Base-by-base conservation (phyloP, 2,888 invertebrate genomes). In the Abscondita cerata region DNA sequence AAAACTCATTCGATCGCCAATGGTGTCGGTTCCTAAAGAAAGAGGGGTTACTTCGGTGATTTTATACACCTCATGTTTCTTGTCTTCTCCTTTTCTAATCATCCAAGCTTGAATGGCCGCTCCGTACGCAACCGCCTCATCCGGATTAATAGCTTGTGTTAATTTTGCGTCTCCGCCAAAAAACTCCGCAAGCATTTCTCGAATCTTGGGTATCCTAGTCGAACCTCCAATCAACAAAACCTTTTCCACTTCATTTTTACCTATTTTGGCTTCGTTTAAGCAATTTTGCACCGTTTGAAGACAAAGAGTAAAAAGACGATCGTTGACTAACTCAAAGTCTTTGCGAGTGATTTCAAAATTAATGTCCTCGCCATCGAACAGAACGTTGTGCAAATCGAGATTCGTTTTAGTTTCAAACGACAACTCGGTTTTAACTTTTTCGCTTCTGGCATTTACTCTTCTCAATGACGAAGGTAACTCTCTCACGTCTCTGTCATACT, bases 81-180 rank as follows among this genome's bases (percentile, higher is more conserved):
- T 9, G 3, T 18, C 11, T 13, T 41, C 36, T 1, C 15, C 33
- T 13, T 6, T 33, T 15, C 38, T 31, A 59, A 47, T 34, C 13
- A 41, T 44, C 1, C 16, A n/a, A 4, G 60, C 54, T 20, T 55
- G 54, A 9, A 60, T 12, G 1, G 60, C 54, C 6, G 60, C 60
- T 12, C 60, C 60, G 16, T 60, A 51, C 0, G 60, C 60, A 9
- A 60, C 60, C 1, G 55, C 60, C 44, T 60, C 60, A 20, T 60
- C 60, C 0, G 54, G 54, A 60, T 60, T 44, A 6, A 60, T 44
- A 9, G 9, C 41, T 20, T 53, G 38, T 9, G 18, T 48, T 12
- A 59, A 15, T 31, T 54, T 54, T 19, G 19, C 6, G 1, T 59
- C 41, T 2, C 41, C 36, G 1, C 50, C 53, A 38, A 59, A 59